Base-by-base conservation (phyloP, 2,888 invertebrate genomes). In the Clusia tigrina region DNA sequence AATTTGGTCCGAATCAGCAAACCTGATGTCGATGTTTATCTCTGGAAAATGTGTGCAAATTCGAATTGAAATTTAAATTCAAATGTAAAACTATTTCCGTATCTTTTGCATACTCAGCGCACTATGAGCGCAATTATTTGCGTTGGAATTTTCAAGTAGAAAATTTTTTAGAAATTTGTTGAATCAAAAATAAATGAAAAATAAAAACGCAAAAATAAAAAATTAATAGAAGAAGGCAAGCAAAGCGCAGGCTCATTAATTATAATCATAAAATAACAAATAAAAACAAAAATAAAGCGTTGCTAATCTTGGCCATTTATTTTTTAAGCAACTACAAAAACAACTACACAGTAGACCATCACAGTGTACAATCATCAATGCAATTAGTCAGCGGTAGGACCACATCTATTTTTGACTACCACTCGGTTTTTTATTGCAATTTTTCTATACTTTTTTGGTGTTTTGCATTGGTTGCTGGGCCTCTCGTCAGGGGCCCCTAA, bases 171-270 rank as follows among this genome's bases (percentile, higher is more conserved):
- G n/a, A n/a, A 51, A 51, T 51, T 51, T 51, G 17, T 20, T 51
- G 12, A 51, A 18, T 18, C 51, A 17, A 51, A 51, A 51, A 51
- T 12, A 20, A 18, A 51, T 18, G 51, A 51, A 18, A 51, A 12
- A 20, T 9, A 32, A 32, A 5, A 32, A 32, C 32, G 12, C 6
- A 32, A 32, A 32, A 32, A 32, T 32, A 32, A 32, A 32, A 32
- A n/a, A n/a, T n/a, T n/a, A n/a, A n/a, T n/a, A n/a, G n/a, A n/a
- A n/a, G n/a, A n/a, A n/a, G n/a, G 32, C 32, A 5, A 32, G 32
- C 32, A 32, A 12, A 5, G 51, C 60, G 55, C 54, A 60, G 54
- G 51, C 60, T 55, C 60, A 60, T 60, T 60, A 60, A 55, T 54
- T 51, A 54, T 12, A 53, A 46, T 55, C 17, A 20, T 2, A 42